phyloP scores from a whole-genome alignment of 2,888 invertebrate genomes.

The Idaea aversata region DNA sequence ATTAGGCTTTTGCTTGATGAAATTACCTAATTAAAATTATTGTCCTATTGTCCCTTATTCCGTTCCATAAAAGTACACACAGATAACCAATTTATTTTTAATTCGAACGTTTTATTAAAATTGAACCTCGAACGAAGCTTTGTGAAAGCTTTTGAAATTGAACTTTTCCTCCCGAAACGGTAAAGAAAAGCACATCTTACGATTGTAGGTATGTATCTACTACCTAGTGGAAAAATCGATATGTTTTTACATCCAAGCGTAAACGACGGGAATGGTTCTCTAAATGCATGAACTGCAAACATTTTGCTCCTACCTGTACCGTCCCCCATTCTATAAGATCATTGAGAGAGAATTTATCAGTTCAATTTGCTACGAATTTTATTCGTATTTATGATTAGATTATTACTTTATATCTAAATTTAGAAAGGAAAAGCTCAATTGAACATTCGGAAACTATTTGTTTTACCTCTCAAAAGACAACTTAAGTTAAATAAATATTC shows the following conservation, averaged over 20 bases:
- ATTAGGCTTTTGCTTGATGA: background rate
- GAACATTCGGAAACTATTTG: background rate
- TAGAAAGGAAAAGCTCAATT: background rate
- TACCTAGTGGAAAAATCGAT: background rate
- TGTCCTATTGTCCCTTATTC: background rate
- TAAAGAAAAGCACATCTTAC: background rate
- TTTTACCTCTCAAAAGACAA: background rate
- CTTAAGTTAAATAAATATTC: background rate
- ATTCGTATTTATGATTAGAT: background rate
- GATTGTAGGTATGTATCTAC: background rate
- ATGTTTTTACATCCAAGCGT: background rate
- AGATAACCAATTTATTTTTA: background rate
- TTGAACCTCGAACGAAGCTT: background rate
- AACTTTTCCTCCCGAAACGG: background rate
- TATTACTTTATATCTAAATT: background rate
- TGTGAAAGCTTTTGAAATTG: background rate
- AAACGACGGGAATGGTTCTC: background rate
- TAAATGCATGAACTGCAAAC: conserved; percentile 1
- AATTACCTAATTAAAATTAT: background rate
- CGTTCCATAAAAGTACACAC: no score
- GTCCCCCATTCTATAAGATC: background rate
- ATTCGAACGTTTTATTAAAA: background rate
- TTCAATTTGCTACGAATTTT: background rate
- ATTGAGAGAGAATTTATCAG: background rate
- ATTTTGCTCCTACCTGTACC: background rate